These are phyloP conservation scores for Scytalopus superciliaris DNA, from an alignment of 2,113 vertebrate genomes.

Conservation along the genomic window DNA sequence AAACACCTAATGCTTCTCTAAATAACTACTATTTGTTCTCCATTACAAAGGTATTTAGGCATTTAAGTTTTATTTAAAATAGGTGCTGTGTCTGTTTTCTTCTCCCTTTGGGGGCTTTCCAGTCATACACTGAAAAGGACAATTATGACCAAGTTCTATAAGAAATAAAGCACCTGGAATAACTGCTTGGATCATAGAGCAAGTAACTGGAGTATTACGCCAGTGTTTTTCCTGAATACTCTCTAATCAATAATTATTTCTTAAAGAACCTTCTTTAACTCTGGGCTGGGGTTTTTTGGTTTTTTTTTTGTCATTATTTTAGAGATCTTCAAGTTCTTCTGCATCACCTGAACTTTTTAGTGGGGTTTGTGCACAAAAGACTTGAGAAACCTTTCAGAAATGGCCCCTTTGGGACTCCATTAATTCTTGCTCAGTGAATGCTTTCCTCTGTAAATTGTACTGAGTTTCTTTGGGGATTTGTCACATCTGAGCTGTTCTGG, in stretches of 20 bases:
- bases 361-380: background rate
- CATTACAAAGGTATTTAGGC: background rate
- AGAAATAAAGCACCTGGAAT: background rate
- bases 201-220: background rate
- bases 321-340: background rate
- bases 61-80: background rate
- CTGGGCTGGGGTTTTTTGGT: background rate
- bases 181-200: background rate
- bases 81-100: background rate
- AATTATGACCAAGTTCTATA: background rate
- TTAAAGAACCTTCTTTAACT: background rate
- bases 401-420: background rate
- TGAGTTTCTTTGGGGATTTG: background rate
- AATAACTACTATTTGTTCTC: background rate
- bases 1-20: background rate
- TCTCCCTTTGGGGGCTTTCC: background rate
- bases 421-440: background rate
- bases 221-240: background rate
- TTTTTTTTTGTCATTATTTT: rapidly evolving
- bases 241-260: background rate
- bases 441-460: constrained; percentile 5
- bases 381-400: background rate
- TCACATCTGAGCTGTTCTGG: background rate
- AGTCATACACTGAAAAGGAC: background rate
- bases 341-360: background rate